phyloP scores from a whole-genome alignment of 2,113 vertebrate species.

The Boleophthalmus pectinirostris region DNA sequence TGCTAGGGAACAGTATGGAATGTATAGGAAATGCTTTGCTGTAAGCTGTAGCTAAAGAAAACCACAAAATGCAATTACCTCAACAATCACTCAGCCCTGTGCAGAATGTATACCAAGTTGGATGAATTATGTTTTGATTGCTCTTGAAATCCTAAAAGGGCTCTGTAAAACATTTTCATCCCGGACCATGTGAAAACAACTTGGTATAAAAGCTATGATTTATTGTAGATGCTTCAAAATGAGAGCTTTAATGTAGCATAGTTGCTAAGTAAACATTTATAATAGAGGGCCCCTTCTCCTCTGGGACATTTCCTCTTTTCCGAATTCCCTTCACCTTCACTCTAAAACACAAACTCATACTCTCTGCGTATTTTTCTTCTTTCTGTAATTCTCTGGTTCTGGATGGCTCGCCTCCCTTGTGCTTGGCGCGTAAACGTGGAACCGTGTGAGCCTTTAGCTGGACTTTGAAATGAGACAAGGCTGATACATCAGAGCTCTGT shows the following conservation, averaged over 20 bases:
- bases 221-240: constrained; percentile 53
- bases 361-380: constrained; percentile 20
- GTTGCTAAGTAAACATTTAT: constrained; percentile 67
- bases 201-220: constrained; percentile 47
- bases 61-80: constrained; percentile 51
- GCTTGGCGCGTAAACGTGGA: constrained; percentile 66
- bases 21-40: constrained; percentile 39
- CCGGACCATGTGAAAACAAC: constrained; percentile 10
- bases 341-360: constrained; percentile 32
- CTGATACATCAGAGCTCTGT: constrained; percentile 72
- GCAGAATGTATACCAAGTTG: constrained; percentile 21
- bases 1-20: constrained; percentile 24
- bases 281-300: constrained; percentile 42
- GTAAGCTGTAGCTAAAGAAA: constrained; percentile 41
- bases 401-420: constrained; percentile 48
- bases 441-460: constrained; percentile 65
- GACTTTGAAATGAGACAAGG: constrained; percentile 78
- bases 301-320: constrained; percentile 37
- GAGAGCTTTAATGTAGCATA: constrained; percentile 46
- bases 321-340: constrained; percentile 37
- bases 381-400: constrained; percentile 23
- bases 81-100: constrained; percentile 30
- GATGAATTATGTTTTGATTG: constrained; percentile 58
- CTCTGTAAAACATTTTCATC: constrained; percentile 20
- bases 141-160: constrained; percentile 23